Evolutionary conservation across 1,140 invertebrate species (phyloP).

Genomic region (Tetramorium alpestre): DNA sequence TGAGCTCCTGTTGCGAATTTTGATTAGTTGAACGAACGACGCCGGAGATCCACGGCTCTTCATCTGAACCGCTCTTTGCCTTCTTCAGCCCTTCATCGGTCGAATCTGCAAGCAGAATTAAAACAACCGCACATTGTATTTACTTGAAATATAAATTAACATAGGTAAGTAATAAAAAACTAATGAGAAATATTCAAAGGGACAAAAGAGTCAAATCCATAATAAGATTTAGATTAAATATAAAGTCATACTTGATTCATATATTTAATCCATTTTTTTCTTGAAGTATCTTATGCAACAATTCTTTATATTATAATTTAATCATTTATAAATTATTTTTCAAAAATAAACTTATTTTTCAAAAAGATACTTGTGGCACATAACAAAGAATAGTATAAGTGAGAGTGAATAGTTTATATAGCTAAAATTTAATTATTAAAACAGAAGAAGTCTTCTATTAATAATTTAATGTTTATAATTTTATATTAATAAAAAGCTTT

Average conservation of each 20-base stretch:
- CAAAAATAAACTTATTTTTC: not conserved
- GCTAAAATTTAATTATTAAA: not conserved
- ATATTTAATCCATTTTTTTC: not conserved
- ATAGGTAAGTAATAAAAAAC: not conserved
- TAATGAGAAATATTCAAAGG: not conserved
- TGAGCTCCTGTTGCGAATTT: conserved; percentile 73
- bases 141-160: not conserved
- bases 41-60: conserved; percentile 75
- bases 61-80: conserved; percentile 75
- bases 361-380: not conserved
- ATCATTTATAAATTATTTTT: not conserved
- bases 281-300: not conserved
- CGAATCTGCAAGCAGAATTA: conserved; percentile 70
- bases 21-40: conserved; percentile 78
- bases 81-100: conserved; percentile 73
- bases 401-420: not conserved
- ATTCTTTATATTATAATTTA: not conserved
- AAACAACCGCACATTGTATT: not conserved
- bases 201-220: not conserved
- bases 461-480: not conserved
- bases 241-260: not conserved
- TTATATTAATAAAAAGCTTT: not conserved
- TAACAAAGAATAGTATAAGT: not conserved
- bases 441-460: not conserved
- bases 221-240: not conserved